Base-by-base conservation (phyloP, 1,140 invertebrate genomes). In the Lasioglossum albipes region DNA sequence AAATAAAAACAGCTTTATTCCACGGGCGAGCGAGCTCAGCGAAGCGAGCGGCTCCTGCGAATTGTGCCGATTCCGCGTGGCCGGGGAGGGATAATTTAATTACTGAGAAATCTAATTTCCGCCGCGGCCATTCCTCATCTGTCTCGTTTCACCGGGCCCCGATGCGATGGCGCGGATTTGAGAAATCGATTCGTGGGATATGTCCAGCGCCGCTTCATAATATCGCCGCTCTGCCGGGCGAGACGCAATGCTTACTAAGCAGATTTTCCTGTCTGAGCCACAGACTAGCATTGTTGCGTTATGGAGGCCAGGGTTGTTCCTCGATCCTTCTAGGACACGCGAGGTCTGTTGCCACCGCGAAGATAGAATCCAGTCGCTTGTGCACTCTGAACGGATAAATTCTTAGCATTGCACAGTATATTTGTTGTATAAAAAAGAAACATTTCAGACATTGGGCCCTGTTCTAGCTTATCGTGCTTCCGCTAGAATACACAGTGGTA, bases 181-280 rank as follows among this genome's bases (percentile, higher is more conserved):
- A 83, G 74, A 73, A 77, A 86, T 83, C 80, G 69, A 85, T 72
- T 27, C 16, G 52, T 52, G 16, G 57, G 20, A 36, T 81, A 80
- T 65, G 67, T 80, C 74, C 78, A 68, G 27, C 68, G 73, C 31
- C 57, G 68, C 3, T n/a, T 57, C 52, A 66, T 75, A 75, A 84
- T 84, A 84, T 86, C 69, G 41, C 22, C 36, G 27, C 18, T 36
- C 36, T 31, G 54, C 65, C 62, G 66, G 42, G 66, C 49, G 42
- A 54, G 12, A 67, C 13, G 78, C 79, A 62, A 72, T 75, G 82
- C 85, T 82, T 81, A 36, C 82, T 82, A 87, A 87, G 85, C 85
- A 87, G 85, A 87, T 87, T 87, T 84, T 72, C 75, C 71, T 69
- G 86, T 84, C 86, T 84, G 81, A 87, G 86, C 84, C 77, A 49